Base-by-base conservation (phyloP, 2,113 vertebrate species). In the Osmerus mordax region DNA sequence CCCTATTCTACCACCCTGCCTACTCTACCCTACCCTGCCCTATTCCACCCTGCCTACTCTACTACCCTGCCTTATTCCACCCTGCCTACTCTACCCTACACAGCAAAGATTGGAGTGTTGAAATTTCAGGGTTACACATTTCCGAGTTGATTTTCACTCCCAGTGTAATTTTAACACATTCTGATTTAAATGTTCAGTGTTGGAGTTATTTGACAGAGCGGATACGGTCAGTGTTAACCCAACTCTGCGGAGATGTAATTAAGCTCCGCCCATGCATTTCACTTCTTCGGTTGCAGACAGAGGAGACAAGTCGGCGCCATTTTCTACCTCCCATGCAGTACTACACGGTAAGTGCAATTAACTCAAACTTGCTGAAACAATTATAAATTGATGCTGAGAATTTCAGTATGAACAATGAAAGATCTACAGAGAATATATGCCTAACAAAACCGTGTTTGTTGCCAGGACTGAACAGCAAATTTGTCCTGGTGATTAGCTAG, bases 191-290 rank as follows among this genome's bases (percentile, higher is more conserved):
- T 52, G 51, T 1, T 52, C 21, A 23, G 21, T 23, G 21, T 23
- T 23, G 21, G 21, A 23, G 51, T 52, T 6, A 52, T 9, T 6
- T 52, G 51, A 9, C 14, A 14, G 51, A 52, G 51, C 2, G 1
- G 51, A 52, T 52, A n/a, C 51, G 14, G 14, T 52, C 14, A 52
- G 58, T 5, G 58, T 47, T 71, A 29, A 14, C 25, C 60, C 60
- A 29, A 29, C 19, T 19, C 19, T 3, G 19, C 4, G 1, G 18
- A 19, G 19, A 60, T 23, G 58, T 60, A 60, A 23, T 65, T 65
- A 65, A 65, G 62, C 29, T 65, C 64, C 64, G 36, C 32, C 64
- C 64, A 66, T 16, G 29, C 64, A 66, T 66, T 66, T 66, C 64
- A 66, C 64, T 66, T 47, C 29, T 41, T 21, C 32, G 36, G 64